These are phyloP conservation scores for Monarcha castaneiventris DNA, from an alignment of 2,113 vertebrate genomes.

Conservation along the genomic window DNA sequence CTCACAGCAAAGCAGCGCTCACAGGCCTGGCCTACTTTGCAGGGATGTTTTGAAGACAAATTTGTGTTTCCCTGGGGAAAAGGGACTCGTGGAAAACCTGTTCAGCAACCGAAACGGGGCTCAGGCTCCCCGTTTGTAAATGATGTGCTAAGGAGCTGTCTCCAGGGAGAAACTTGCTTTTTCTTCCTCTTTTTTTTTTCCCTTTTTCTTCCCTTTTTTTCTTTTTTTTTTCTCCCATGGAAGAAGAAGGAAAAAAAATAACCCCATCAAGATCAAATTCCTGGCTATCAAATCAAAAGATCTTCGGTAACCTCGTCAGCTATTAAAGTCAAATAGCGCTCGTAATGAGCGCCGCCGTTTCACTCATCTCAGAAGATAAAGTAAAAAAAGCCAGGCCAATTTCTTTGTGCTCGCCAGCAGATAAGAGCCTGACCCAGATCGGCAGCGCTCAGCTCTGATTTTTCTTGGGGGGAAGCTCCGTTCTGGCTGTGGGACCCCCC, in stretches of 20 bases:
- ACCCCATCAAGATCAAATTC: slow-evolving; percentile 11
- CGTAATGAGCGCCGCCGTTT: slow-evolving; percentile 36
- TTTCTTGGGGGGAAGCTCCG: not conserved
- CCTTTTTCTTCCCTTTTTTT: not conserved
- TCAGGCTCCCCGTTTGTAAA: not conserved
- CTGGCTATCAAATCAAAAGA: slow-evolving; percentile 29
- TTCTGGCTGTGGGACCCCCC: not conserved
- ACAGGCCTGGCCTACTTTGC: slow-evolving; percentile 4
- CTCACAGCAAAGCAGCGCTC: not conserved
- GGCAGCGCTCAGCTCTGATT: slow-evolving; percentile 19
- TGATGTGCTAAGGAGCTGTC: not conserved
- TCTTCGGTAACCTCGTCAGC: not conserved
- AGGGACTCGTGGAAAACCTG: not conserved
- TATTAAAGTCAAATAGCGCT: slow-evolving; percentile 23
- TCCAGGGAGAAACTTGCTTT: not conserved
- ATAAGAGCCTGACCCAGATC: slow-evolving; percentile 51
- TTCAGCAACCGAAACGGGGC: not conserved
- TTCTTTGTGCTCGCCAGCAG: slow-evolving; percentile 21
- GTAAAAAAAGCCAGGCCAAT: not conserved
- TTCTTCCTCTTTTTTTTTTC: not conserved
- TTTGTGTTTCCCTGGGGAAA: not conserved
- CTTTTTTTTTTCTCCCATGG: no score
- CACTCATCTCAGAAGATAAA: slow-evolving; percentile 31
- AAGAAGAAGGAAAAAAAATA: not conserved
- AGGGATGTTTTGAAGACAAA: slow-evolving; percentile 6